phyloP scores from a whole-genome alignment of 2,888 invertebrate species.

The Calameuta pallipes region DNA sequence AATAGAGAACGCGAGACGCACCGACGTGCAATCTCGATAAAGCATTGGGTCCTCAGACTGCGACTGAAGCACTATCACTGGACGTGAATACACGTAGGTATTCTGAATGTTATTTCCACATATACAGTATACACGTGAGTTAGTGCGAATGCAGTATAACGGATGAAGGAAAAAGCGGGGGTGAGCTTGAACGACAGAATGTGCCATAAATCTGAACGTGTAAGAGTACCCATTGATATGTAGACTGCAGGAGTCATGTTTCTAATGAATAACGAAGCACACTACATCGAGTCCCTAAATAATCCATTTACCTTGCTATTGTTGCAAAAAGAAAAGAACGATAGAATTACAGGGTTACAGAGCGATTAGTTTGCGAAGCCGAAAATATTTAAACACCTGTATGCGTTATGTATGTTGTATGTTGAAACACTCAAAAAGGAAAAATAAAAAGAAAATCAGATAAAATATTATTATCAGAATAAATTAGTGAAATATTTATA shows the following conservation, averaged over 20 bases:
- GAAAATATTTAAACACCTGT: neutral
- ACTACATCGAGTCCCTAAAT: slow-evolving; percentile 28
- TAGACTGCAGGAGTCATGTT: too few species aligned
- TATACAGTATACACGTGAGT: slow-evolving; percentile 13
- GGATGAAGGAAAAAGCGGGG: neutral
- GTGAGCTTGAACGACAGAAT: slow-evolving; percentile 20
- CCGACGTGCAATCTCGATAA: neutral
- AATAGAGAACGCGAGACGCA: slow-evolving; percentile 21
- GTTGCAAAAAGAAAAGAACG: slow-evolving; percentile 16
- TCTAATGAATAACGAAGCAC: neutral
- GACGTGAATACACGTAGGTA: slow-evolving; percentile 31
- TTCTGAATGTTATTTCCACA: slow-evolving; percentile 34
- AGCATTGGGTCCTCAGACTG: neutral
- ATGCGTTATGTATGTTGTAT: neutral
- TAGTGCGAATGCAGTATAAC: neutral
- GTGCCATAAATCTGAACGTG: too few species aligned
- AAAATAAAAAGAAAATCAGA: too few species aligned
- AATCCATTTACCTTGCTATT: slow-evolving; percentile 38
- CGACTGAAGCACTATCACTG: neutral
- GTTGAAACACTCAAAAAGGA: too few species aligned
- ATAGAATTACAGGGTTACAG: neutral
- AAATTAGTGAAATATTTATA: too few species aligned
- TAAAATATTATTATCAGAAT: too few species aligned
- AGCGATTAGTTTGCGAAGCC: neutral
- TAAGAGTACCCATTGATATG: too few species aligned